Percentiles rank a stretch among this genome's conserved stretches.
Evolutionary conservation across 2,797 vertebrate species (phyloP).

Genomic region (Carcharodon carcharias): DNA sequence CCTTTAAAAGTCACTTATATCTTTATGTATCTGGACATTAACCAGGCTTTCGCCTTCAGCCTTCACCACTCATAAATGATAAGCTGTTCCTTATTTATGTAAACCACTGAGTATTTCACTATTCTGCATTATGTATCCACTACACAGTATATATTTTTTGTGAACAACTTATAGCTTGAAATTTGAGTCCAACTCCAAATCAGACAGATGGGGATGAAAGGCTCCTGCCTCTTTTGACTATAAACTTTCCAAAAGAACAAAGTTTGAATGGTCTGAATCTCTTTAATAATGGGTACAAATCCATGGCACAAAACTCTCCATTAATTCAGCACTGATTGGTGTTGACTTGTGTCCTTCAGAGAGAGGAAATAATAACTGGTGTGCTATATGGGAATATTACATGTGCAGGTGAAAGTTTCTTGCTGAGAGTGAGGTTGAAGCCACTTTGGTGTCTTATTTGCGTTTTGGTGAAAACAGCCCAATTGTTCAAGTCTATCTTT

Average conservation of each 20-base stretch:
- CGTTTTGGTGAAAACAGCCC: background rate
- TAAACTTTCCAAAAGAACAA: background rate
- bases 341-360: background rate
- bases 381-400: background rate
- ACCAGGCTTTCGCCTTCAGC: background rate
- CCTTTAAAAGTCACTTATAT: background rate
- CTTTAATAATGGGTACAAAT: background rate
- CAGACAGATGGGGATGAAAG: background rate
- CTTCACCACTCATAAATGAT: background rate
- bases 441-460: background rate
- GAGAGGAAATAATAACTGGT: background rate
- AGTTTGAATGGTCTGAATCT: background rate
- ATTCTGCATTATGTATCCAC: background rate
- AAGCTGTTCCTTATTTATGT: background rate
- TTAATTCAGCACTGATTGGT: background rate
- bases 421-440: background rate
- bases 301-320: background rate
- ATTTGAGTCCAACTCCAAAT: background rate
- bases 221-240: background rate
- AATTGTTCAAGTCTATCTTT: background rate
- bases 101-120: background rate
- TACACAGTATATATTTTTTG: background rate
- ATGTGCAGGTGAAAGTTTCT: too few relatives aligned
- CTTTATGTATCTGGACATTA: background rate
- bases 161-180: background rate